Evolutionary conservation across 2,113 vertebrate genomes (phyloP).

Genomic region (Crotalus helleri): DNA sequence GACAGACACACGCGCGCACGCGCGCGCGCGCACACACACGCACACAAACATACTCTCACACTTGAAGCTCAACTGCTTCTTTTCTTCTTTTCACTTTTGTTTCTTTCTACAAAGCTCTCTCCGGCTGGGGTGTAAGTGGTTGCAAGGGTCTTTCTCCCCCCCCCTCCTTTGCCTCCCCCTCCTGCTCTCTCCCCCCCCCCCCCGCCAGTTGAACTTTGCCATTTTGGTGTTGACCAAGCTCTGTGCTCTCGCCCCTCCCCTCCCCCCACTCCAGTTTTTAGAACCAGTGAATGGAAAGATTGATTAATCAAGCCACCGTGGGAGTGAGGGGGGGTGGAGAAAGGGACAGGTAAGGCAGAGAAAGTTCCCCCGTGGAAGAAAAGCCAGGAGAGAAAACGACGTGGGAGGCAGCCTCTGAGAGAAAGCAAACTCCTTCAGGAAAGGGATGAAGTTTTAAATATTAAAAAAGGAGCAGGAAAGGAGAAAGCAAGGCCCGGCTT

Average conservation of each 20-base stretch:
- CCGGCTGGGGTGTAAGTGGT: constrained; percentile 74
- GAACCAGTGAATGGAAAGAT: constrained; percentile 59
- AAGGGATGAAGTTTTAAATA: not conserved
- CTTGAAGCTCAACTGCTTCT: constrained; percentile 69
- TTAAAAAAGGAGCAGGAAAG: not conserved
- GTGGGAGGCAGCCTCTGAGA: not conserved
- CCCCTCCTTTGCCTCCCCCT: not conserved
- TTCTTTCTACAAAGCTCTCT: constrained; percentile 74
- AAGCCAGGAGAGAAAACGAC: constrained; percentile 8
- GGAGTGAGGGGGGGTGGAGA: constrained; percentile 18
- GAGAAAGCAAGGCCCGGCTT: not conserved
- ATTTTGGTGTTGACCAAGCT: constrained; percentile 72
- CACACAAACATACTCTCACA: constrained; percentile 69
- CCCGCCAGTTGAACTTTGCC: constrained; percentile 71
- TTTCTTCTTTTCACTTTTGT: constrained; percentile 71
- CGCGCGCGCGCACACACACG: constrained; percentile 51
- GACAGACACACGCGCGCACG: not conserved
- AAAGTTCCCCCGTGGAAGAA: constrained; percentile 43
- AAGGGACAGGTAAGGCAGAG: constrained; percentile 21
- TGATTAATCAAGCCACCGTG: constrained; percentile 16
- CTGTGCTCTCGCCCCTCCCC: not conserved
- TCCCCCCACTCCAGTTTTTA: not conserved
- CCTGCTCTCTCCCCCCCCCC: not conserved
- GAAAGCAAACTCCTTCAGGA: not conserved
- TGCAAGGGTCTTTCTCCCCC: constrained; percentile 23